Conservation (phyloP, 2,888 invertebrate genomes). For the Griposia aprilina region DNA sequence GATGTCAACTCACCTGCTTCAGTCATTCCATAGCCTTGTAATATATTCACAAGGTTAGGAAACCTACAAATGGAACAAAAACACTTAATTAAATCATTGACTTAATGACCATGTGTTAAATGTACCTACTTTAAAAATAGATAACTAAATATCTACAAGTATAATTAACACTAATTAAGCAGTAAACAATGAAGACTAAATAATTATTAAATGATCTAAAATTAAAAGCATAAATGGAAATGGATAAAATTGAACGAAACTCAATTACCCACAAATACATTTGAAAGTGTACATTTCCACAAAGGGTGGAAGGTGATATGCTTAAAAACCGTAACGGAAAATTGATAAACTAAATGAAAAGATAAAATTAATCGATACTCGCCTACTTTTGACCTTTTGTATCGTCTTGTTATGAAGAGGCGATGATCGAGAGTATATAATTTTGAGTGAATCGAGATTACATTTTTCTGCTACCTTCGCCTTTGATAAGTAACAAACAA, state of each 20-base stretch:
- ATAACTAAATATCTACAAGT: neutral
- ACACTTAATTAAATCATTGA: neutral
- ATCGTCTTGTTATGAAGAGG: constrained; percentile 81
- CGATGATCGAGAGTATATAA: constrained; percentile 80
- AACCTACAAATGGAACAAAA: constrained; percentile 67
- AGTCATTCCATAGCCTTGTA: constrained; percentile 85
- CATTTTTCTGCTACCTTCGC: constrained; percentile 69
- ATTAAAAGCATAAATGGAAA: neutral
- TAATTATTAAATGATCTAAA: neutral
- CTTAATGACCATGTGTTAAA: neutral
- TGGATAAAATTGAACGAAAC: neutral
- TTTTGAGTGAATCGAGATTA: constrained; percentile 78
- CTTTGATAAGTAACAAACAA: constrained; percentile 76
- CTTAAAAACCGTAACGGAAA: neutral
- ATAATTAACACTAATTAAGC: neutral
- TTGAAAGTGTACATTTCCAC: neutral
- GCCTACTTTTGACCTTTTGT: constrained; percentile 79
- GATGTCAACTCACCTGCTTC: constrained; percentile 83
- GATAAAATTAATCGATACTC: constrained; percentile 52
- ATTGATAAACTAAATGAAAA: constrained; percentile 20
- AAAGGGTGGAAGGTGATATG: neutral
- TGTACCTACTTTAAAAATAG: neutral
- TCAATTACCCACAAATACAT: neutral
- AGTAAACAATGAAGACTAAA: neutral
- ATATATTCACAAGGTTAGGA: constrained; percentile 73